Base-by-base conservation (phyloP, 2,888 invertebrate species). In the Diplazon laetatorius region DNA sequence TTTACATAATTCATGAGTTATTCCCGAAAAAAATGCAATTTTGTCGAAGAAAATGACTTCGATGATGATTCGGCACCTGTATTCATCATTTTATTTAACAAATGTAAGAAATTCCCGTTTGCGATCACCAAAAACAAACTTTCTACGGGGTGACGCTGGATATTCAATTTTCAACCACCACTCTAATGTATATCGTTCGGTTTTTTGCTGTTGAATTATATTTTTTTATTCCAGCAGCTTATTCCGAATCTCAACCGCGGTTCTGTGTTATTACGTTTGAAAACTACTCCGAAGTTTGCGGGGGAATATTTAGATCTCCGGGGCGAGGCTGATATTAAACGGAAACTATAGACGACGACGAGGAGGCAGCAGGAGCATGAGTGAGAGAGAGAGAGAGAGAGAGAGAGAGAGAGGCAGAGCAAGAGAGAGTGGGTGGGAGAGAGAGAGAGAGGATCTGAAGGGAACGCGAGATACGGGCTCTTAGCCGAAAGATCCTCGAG, bases 401-500 rank as follows among this genome's bases (percentile, higher is more conserved):
- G 52, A 59, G 46, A 18, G 57, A 68, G 4, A 6, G 30, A 30
- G 30, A 5, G 2, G 4, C 30, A 6, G 30, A 30, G 30, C 30
- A n/a, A n/a, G n/a, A n/a, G n/a, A n/a, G n/a, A n/a, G n/a, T 30
- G 4, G 30, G 30, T 30, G 30, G 71, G 59, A 72, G 35, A 18
- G 39, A 62, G 57, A 50, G 52, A 37, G 37, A n/a, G n/a, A n/a
- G n/a, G n/a, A n/a, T n/a, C n/a, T n/a, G 10, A 57, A 30, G 25
- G 37, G 37, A 55, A 68, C 22, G 42, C 44, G 69, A 30, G 25
- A 37, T 48, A 25, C 52, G 37, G 37, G 25, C 62, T 68, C 75
- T 68, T 59, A 50, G 42, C 60, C 71, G 62, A 42, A 59, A 74
- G 66, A 75, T 72, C 44, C 75, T 75, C 68, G 78, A 78, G 78